Base-by-base conservation (phyloP, 1,140 invertebrate species). In the Oryzaephilus surinamensis region DNA sequence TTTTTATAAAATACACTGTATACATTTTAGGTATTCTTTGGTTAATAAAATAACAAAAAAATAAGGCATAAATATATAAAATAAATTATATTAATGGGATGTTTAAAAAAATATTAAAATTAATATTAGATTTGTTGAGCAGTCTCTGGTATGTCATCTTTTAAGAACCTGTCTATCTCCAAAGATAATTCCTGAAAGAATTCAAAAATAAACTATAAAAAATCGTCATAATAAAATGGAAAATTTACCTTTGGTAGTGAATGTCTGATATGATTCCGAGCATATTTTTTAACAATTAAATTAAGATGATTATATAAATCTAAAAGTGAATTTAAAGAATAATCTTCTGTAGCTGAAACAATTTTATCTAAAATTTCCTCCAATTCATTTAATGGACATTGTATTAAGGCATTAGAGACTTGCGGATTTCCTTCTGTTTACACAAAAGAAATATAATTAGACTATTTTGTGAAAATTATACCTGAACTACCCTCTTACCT, bases 251-350 rank as follows among this genome's bases (percentile, higher is more conserved):
- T 67, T 48, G 76, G 76, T 57, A 81, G 64, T 52, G 63, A 60
- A 49, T 63, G 69, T 51, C 77, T 67, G 52, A 76, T 69, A 34
- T 63, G 61, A 24, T 51, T 66, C 26, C 60, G 54, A 15, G 60
- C 53, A 55, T 73, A 76, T 47, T 60, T 58, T 13, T 61, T 65
- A n/a, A 77, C 61, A 16, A 70, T 67, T 42, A 65, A 53, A 16
- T 67, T 67, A 0, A 81, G 52, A 51, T 78, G 72, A 29, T 72
- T 64, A 55, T 79, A 72, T 29, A 77, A 58, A 48, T 81, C 75
- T 18, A 77, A 61, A 0, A 81, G 50, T 16, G 73, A 65, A 29
- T 73, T 67, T 10, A 79, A 60, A 1, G 74, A 64, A 36, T 73
- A 70, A 15, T 64, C 55, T 2, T 67, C 57, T 0, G 77, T 69